A percentile compares a stretch with the other conserved stretches of the same genome.
Evolutionary conservation across 1,140 invertebrate genomes (phyloP).

Genomic region (Metopolophium dirhodum): DNA sequence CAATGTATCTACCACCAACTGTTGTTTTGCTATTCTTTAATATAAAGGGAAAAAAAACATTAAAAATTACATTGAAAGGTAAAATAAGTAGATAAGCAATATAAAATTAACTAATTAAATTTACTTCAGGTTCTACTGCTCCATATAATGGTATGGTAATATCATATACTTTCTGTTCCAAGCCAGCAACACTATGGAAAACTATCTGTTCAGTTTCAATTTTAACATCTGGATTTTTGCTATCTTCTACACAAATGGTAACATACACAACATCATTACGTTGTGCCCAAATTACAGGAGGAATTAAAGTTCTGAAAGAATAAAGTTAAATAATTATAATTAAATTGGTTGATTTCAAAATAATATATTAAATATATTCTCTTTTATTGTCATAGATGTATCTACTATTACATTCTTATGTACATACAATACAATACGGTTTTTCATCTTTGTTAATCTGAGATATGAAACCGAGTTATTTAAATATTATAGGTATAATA

Average conservation of each 20-base stretch:
- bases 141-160: constrained; percentile 81
- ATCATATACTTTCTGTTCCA: constrained; percentile 84
- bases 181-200: constrained; percentile 86
- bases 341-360: background rate
- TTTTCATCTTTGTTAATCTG: background rate
- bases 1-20: constrained; percentile 75
- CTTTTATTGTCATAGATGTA: too few relatives aligned
- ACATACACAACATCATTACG: constrained; percentile 79
- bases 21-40: constrained; percentile 67
- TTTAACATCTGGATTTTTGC: constrained; percentile 82
- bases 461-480: background rate
- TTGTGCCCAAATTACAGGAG: constrained; percentile 92
- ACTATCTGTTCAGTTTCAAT: constrained; percentile 80
- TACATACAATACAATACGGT: too few relatives aligned
- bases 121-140: constrained; percentile 83
- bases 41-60: background rate
- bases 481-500: background rate
- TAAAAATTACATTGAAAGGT: background rate
- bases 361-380: too few relatives aligned
- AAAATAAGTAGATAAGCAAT: background rate
- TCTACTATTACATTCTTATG: too few relatives aligned
- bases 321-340: background rate
- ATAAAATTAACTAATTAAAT: constrained; percentile 59
- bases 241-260: constrained; percentile 89
- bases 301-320: constrained; percentile 69